Evolutionary conservation across 2,797 vertebrate species (phyloP).

Genomic region (Gymnodraco acuticeps): DNA sequence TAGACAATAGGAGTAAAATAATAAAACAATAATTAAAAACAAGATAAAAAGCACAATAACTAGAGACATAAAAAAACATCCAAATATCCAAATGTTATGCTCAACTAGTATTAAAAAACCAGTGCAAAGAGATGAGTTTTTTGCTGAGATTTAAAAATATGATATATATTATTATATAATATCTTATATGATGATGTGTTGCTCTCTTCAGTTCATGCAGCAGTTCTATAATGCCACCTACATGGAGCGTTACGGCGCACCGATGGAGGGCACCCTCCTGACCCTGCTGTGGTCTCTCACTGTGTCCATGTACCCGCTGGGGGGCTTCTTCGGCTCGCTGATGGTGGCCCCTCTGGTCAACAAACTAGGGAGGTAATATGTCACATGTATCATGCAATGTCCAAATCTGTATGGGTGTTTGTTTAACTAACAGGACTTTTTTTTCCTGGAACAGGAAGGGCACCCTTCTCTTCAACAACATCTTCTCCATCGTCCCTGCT

Average conservation of each 20-base stretch:
- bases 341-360: slow-evolving; percentile 92
- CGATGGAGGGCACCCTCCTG: slow-evolving; percentile 68
- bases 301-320: slow-evolving; percentile 94
- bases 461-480: slow-evolving; percentile 94
- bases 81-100: no score
- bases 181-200: background rate
- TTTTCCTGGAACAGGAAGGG: slow-evolving; percentile 88
- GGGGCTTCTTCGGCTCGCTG: slow-evolving; percentile 93
- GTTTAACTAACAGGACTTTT: background rate
- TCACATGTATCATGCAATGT: background rate
- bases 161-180: no score
- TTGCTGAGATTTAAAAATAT: no score
- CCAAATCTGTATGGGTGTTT: background rate
- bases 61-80: no score
- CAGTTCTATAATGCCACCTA: slow-evolving; percentile 91
- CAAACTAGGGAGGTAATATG: slow-evolving; percentile 88
- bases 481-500: slow-evolving; percentile 93
- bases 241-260: slow-evolving; percentile 61
- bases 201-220: slow-evolving; percentile 88
- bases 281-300: slow-evolving; percentile 93
- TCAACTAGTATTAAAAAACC: no score
- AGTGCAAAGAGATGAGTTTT: no score
- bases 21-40: no score
- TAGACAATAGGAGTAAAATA: no score
- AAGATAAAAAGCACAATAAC: no score